These are phyloP conservation scores for Trypoxylon attenuatum DNA, from an alignment of 2,888 invertebrate genomes.

Conservation along the genomic window DNA sequence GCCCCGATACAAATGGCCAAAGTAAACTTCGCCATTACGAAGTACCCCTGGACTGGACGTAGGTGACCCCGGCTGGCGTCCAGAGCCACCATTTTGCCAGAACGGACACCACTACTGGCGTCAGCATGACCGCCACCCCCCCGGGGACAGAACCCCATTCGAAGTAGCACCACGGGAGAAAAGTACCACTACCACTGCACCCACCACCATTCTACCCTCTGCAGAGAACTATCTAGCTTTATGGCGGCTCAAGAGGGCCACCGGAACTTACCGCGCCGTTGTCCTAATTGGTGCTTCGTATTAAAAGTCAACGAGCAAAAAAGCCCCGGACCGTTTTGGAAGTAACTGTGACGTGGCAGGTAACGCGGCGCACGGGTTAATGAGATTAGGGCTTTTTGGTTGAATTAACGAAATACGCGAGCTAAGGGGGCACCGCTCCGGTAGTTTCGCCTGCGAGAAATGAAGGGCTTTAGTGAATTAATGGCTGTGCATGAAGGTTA, in stretches of 20 bases:
- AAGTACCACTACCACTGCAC: too few species aligned
- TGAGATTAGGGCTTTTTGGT: constrained; percentile 48
- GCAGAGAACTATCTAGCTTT: constrained; percentile 42
- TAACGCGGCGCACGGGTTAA: constrained; percentile 39
- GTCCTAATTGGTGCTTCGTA: constrained; percentile 50
- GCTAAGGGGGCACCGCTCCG: constrained; percentile 27
- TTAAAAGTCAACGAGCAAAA: constrained; percentile 35
- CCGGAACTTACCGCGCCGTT: constrained; percentile 51
- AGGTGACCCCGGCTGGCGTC: constrained; percentile 44
- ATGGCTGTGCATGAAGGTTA: constrained; percentile 25
- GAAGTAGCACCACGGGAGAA: constrained; percentile 40
- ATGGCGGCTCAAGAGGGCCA: constrained; percentile 52
- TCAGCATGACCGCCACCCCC: constrained; percentile 28
- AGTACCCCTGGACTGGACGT: constrained; percentile 56
- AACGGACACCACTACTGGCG: constrained; percentile 32
- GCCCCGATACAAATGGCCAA: constrained; percentile 71
- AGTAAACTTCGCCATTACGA: constrained; percentile 74
- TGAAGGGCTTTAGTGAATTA: constrained; percentile 21
- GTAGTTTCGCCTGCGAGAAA: constrained; percentile 37
- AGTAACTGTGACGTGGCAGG: constrained; percentile 37
- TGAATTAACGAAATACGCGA: constrained; percentile 45
- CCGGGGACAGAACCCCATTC: constrained; percentile 47
- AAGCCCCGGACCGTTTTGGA: constrained; percentile 29
- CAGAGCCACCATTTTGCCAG: constrained; percentile 57
- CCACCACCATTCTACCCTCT: constrained; percentile 1